Evolutionary conservation across 2,888 invertebrate species (phyloP).

Genomic region (Drosophila trichaetosa): DNA sequence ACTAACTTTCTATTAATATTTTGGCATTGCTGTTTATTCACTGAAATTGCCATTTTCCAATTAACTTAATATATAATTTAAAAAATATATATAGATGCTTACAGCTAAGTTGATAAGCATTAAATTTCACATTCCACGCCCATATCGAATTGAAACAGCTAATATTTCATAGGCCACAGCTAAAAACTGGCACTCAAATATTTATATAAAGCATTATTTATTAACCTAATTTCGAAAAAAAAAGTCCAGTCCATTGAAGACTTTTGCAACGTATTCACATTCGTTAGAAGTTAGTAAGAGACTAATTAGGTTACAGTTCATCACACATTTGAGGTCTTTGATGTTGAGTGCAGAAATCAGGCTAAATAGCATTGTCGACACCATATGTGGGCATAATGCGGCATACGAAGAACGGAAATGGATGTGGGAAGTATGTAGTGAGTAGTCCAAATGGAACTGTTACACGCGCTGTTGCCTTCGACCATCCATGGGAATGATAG

Average conservation of each 20-base stretch:
- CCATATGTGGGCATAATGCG: slow-evolving; percentile 49
- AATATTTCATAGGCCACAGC: neutral
- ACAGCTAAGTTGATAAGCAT: neutral
- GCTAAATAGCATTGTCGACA: slow-evolving; percentile 25
- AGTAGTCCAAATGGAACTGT: neutral
- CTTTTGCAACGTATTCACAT: slow-evolving; percentile 4
- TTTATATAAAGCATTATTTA: neutral
- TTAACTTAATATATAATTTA: too few relatives aligned
- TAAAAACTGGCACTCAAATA: neutral
- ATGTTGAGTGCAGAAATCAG: slow-evolving; percentile 51
- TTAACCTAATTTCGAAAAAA: neutral
- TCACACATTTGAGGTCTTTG: slow-evolving; percentile 56
- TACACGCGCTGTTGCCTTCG: slow-evolving; percentile 23
- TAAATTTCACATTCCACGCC: neutral
- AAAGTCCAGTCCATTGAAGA: neutral
- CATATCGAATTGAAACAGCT: neutral
- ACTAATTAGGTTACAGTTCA: slow-evolving; percentile 61
- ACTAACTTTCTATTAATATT: neutral
- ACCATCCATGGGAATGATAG: slow-evolving; percentile 16
- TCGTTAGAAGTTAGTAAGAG: neutral
- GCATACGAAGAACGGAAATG: neutral
- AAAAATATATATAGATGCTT: neutral
- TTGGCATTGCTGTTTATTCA: too few relatives aligned
- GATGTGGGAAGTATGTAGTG: neutral
- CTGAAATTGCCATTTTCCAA: too few relatives aligned